Percentiles rank a stretch among this genome's conserved stretches.
These are phyloP conservation scores for Gadopsis bispinosus DNA, from an alignment of 2,797 vertebrate genomes.

Conservation along the genomic window DNA sequence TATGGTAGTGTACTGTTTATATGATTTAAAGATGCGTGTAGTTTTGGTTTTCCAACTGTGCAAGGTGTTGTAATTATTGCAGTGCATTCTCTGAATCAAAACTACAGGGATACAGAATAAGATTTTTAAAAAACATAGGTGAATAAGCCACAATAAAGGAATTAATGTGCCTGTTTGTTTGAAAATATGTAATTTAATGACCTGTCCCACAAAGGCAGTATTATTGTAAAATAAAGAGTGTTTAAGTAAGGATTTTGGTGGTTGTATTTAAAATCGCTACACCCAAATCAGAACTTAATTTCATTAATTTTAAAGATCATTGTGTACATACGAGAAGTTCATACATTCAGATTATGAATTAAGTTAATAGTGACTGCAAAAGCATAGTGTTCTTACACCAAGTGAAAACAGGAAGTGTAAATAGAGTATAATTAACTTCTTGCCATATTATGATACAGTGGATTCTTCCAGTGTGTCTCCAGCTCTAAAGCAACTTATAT, in stretches of 20 bases:
- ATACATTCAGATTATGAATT: neutral
- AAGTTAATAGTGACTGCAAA: neutral
- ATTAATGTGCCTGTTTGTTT: constrained; percentile 77
- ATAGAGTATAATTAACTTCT: neutral
- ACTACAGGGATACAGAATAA: constrained; percentile 61
- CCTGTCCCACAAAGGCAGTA: constrained; percentile 60
- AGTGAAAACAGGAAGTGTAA: neutral
- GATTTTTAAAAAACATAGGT: constrained; percentile 61
- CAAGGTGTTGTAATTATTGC: constrained; percentile 73
- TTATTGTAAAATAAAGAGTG: constrained; percentile 81
- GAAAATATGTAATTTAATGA: constrained; percentile 73
- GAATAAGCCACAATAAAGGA: constrained; percentile 65
- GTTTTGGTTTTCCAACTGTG: constrained; percentile 71
- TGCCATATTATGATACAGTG: no score
- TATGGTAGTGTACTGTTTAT: constrained; percentile 72
- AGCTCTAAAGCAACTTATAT: no score
- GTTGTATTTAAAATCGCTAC: constrained; percentile 14
- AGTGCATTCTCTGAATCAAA: constrained; percentile 66
- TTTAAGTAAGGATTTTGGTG: constrained; percentile 66
- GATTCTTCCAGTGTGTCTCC: no score
- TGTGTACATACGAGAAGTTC: neutral
- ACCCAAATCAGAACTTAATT: neutral
- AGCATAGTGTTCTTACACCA: no score
- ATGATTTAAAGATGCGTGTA: constrained; percentile 63
- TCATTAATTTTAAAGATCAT: neutral